These are phyloP conservation scores for Formica aserva DNA, from an alignment of 2,888 invertebrate species.

Conservation along the genomic window DNA sequence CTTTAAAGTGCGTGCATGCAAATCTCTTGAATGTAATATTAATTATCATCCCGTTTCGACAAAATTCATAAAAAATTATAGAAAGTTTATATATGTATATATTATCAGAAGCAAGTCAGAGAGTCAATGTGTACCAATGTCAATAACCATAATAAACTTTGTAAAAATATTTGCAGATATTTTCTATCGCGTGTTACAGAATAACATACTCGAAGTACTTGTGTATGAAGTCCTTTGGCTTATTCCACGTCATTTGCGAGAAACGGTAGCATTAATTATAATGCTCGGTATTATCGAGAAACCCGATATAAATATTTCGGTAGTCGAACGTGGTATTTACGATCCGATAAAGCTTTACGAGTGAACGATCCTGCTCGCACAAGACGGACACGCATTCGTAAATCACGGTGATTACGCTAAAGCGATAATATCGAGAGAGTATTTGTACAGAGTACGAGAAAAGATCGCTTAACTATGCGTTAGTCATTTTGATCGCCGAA, in stretches of 20 bases:
- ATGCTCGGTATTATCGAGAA: not conserved
- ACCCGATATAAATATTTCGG: conserved; percentile 44
- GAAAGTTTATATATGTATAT: not conserved
- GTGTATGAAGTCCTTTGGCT: not conserved
- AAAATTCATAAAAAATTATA: not conserved
- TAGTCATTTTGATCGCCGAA: conserved; percentile 21
- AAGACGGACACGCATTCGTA: not conserved
- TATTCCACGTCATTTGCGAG: not conserved
- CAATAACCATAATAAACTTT: not conserved
- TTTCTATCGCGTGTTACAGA: not conserved
- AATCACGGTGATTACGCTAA: conserved; percentile 14
- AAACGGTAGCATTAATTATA: conserved; percentile 11
- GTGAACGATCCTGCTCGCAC: conserved; percentile 8
- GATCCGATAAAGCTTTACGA: conserved; percentile 44
- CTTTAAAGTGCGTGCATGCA: not conserved
- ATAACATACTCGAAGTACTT: not conserved
- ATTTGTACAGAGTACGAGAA: not conserved
- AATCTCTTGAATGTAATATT: not conserved
- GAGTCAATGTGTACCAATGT: not conserved
- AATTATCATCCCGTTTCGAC: not conserved
- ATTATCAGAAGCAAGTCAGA: not conserved
- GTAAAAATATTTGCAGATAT: not conserved
- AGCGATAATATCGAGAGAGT: conserved; percentile 31
- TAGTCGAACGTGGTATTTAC: conserved; percentile 41
- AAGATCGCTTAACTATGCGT: conserved; percentile 17